Evolutionary conservation across 2,113 vertebrate genomes (phyloP).

Genomic region (Tapirus terrestris): DNA sequence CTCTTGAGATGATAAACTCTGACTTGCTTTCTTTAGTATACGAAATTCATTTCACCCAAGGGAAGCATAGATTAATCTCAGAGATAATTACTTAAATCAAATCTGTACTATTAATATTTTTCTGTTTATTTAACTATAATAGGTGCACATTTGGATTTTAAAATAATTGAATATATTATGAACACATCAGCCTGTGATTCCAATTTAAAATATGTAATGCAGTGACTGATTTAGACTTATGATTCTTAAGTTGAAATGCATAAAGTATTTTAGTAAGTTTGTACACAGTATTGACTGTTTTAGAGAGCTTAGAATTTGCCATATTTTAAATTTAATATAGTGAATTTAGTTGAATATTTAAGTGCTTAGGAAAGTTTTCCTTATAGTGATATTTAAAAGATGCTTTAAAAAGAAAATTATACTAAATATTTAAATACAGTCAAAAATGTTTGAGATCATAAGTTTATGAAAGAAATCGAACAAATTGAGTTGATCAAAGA

Average conservation of each 20-base stretch:
- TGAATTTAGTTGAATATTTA: conserved; percentile 24
- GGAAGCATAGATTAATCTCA: not conserved
- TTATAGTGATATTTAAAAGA: not conserved
- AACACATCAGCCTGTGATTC: not conserved
- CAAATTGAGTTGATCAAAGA: not conserved
- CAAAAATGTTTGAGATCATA: not conserved
- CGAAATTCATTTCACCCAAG: not conserved
- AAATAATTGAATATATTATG: not conserved
- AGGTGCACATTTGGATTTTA: not conserved
- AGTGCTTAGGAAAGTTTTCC: not conserved
- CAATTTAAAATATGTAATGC: conserved; percentile 31
- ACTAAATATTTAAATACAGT: not conserved
- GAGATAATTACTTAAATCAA: not conserved
- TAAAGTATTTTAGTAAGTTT: conserved; percentile 4
- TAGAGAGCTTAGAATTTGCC: not conserved
- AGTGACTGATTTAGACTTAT: not conserved
- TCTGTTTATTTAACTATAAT: not conserved
- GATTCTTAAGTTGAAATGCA: conserved; percentile 19
- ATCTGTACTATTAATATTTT: not conserved
- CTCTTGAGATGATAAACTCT: not conserved
- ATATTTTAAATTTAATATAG: not conserved
- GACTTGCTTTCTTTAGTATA: not conserved
- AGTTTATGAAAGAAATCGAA: conserved; percentile 40
- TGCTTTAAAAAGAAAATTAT: not conserved
- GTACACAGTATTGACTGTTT: not conserved